Conservation (phyloP, 2,888 invertebrate genomes). For the Perithous albicinctus region DNA sequence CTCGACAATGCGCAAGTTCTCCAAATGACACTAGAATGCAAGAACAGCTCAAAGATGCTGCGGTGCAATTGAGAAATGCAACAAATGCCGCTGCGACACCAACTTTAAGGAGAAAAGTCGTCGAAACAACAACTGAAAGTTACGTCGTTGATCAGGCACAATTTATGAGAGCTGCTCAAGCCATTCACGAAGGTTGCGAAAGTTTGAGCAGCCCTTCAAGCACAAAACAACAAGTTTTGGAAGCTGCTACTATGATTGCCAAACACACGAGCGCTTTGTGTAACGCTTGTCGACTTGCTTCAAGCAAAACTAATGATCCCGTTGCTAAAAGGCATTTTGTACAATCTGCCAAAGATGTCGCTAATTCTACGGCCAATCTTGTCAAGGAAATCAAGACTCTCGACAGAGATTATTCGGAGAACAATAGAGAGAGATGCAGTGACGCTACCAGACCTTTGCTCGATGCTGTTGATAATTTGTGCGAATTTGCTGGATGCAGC, state of each 20-base stretch:
- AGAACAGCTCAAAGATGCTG: constrained; percentile 93
- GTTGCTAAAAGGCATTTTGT: constrained; percentile 98
- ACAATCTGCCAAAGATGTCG: constrained; percentile 98
- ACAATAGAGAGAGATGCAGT: constrained; percentile 90
- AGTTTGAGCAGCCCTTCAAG: constrained; percentile 90
- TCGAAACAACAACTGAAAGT: constrained; percentile 81
- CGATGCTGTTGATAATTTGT: constrained; percentile 96
- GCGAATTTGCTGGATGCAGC: constrained; percentile 90
- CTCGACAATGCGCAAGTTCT: constrained; percentile 95
- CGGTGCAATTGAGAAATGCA: constrained; percentile 96
- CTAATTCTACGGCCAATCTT: constrained; percentile 96
- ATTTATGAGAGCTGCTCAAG: constrained; percentile 94
- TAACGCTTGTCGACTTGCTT: constrained; percentile 97
- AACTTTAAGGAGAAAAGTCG: constrained; percentile 90
- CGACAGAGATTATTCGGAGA: constrained; percentile 93
- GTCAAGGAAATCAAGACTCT: constrained; percentile 97
- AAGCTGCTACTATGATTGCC: constrained; percentile 97
- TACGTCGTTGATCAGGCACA: constrained; percentile 96
- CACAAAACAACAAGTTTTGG: constrained; percentile 92
- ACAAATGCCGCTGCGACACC: constrained; percentile 94
- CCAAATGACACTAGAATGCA: constrained; percentile 94
- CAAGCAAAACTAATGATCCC: constrained; percentile 95
- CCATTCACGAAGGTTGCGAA: constrained; percentile 95
- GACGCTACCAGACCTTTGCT: constrained; percentile 93
- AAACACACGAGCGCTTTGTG: constrained; percentile 98